These are phyloP conservation scores for Eidolon helvum DNA, from an alignment of 2,113 vertebrate species.

Conservation along the genomic window DNA sequence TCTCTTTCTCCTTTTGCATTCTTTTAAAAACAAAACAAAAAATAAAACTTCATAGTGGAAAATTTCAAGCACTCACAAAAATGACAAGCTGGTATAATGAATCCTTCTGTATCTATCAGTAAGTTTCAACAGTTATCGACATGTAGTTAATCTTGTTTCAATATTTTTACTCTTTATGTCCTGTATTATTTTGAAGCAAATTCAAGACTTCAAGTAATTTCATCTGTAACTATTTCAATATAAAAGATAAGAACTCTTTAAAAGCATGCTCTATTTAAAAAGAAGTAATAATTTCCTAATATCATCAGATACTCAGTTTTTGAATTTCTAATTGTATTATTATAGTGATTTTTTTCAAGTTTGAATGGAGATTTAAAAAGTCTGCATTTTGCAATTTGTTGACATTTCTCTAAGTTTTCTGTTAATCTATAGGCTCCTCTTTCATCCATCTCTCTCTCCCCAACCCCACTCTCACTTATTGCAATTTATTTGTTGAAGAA, in stretches of 20 bases:
- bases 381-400: not conserved
- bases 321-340: not conserved
- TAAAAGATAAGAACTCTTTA: not conserved
- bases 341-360: not conserved
- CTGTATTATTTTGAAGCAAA: not conserved
- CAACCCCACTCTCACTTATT: not conserved
- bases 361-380: not conserved
- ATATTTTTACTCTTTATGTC: not conserved
- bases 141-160: not conserved
- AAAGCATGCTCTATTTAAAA: not conserved
- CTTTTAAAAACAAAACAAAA: slow-evolving; percentile 31
- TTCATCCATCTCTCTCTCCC: not conserved
- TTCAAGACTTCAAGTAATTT: not conserved
- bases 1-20: not conserved
- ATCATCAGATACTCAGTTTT: not conserved
- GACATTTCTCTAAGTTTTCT: not conserved
- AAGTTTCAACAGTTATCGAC: not conserved
- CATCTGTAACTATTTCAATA: not conserved
- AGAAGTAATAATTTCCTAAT: not conserved
- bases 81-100: not conserved
- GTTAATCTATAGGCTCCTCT: not conserved
- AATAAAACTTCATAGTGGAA: slow-evolving; percentile 10
- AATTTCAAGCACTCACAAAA: not conserved
- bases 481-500: not conserved
- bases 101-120: not conserved